Percentiles rank a stretch among this genome's conserved stretches.
Evolutionary conservation across 2,797 vertebrate genomes (phyloP).

Genomic region (Urophycis tenuis): DNA sequence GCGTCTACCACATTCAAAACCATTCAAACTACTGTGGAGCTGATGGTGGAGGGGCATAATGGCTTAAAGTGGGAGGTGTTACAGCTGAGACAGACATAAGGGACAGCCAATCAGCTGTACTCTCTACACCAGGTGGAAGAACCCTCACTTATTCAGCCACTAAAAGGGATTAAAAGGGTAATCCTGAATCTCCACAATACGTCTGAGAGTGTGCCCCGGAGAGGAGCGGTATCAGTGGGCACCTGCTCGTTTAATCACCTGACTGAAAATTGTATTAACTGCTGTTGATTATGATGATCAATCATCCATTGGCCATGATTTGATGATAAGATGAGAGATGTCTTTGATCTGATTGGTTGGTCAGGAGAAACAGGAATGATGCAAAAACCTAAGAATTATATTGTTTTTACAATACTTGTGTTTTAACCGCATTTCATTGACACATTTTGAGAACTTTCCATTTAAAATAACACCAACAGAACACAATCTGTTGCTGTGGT

Average conservation of each 20-base stretch:
- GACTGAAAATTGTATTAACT: not conserved
- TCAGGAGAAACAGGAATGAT: too few relatives aligned
- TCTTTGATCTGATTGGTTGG: too few relatives aligned
- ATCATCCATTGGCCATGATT: not conserved
- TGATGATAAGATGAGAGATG: not conserved
- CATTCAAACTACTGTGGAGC: not conserved
- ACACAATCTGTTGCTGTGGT: constrained; percentile 12
- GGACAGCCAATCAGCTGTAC: not conserved
- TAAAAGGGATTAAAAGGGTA: not conserved
- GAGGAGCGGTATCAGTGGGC: not conserved
- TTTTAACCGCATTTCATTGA: not conserved
- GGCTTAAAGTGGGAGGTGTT: not conserved
- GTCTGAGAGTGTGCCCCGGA: not conserved
- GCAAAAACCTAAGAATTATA: too few relatives aligned
- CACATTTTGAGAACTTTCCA: not conserved
- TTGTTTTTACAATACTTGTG: not conserved
- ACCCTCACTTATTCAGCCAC: not conserved
- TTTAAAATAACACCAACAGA: not conserved
- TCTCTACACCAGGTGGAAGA: not conserved
- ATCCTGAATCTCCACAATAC: not conserved
- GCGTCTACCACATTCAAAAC: not conserved
- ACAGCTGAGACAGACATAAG: not conserved
- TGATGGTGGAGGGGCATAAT: not conserved
- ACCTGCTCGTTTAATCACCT: not conserved
- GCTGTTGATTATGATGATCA: not conserved